Percentiles rank a stretch among this genome's conserved stretches.
Conservation (phyloP, 2,113 vertebrate species). For the Ornithorhynchus anatinus region DNA sequence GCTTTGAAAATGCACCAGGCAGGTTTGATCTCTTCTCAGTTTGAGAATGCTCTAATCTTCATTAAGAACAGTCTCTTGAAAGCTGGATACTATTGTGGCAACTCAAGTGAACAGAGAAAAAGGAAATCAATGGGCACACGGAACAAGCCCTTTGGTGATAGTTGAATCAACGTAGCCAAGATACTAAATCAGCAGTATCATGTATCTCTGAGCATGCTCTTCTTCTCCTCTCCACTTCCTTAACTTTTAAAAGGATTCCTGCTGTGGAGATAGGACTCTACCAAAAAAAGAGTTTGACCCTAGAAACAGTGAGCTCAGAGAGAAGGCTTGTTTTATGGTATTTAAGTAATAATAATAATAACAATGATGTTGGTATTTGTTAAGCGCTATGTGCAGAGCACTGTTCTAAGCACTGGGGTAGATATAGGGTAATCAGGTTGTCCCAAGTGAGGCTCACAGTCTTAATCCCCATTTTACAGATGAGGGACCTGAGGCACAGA, state of each 20-base stretch:
- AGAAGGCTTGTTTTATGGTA: no score
- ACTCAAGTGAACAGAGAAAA: conserved; percentile 49
- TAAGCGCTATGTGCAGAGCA: no score
- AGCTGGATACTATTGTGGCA: conserved; percentile 53
- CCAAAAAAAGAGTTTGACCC: conserved; percentile 23
- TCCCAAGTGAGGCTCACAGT: no score
- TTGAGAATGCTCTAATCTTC: conserved; percentile 64
- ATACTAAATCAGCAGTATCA: conserved; percentile 64
- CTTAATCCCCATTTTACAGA: no score
- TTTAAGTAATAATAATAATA: no score
- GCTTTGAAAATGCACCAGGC: conserved; percentile 49
- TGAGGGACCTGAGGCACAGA: no score
- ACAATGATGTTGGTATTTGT: no score
- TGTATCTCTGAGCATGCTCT: conserved; percentile 22
- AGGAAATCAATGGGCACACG: conserved; percentile 59
- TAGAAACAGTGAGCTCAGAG: conserved; percentile 44
- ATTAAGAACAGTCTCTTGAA: no score
- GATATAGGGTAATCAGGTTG: no score
- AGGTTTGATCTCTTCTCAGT: conserved; percentile 61
- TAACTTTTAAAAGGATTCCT: conserved; percentile 44
- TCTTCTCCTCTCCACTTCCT: background rate
- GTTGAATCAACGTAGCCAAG: conserved; percentile 49
- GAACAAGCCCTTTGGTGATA: conserved; percentile 56
- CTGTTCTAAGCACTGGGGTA: no score
- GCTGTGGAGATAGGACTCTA: conserved; percentile 53